Percentiles rank a stretch among this genome's conserved stretches.
Conservation (phyloP, 2,888 invertebrate species). For the Itoplectis maculator region DNA sequence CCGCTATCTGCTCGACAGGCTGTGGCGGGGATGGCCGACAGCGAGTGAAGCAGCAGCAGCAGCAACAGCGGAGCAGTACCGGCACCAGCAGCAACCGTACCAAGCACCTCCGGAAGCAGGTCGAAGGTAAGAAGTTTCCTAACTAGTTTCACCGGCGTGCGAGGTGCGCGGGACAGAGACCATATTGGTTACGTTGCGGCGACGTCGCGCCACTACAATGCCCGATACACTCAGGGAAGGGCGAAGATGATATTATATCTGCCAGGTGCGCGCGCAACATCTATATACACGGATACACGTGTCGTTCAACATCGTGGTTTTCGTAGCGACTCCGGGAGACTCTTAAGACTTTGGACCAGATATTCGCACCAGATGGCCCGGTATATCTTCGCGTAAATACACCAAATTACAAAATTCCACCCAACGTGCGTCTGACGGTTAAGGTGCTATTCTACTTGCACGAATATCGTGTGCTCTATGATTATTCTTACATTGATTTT, state of each 20-base stretch:
- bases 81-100: neutral
- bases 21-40: constrained; percentile 27
- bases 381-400: constrained; percentile 38
- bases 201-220: constrained; percentile 44
- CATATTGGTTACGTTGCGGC: constrained; percentile 56
- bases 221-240: constrained; percentile 39
- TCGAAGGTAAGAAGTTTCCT: constrained; percentile 74
- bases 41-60: constrained; percentile 5
- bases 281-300: constrained; percentile 14
- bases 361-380: constrained; percentile 9
- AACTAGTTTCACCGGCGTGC: constrained; percentile 74
- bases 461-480: neutral
- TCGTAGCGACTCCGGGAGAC: constrained; percentile 34
- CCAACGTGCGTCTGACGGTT: neutral
- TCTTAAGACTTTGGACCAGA: constrained; percentile 25
- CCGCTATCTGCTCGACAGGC: constrained; percentile 35
- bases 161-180: constrained; percentile 50
- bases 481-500: neutral
- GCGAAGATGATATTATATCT: constrained; percentile 37
- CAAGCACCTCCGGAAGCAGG: constrained; percentile 52
- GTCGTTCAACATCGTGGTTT: constrained; percentile 18
- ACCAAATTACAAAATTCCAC: constrained; percentile 13
- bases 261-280: neutral
- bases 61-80: no score
- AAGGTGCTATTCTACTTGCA: neutral